Evolutionary conservation across 2,797 vertebrate genomes (phyloP).

Genomic region (Pelodytes ibericus): DNA sequence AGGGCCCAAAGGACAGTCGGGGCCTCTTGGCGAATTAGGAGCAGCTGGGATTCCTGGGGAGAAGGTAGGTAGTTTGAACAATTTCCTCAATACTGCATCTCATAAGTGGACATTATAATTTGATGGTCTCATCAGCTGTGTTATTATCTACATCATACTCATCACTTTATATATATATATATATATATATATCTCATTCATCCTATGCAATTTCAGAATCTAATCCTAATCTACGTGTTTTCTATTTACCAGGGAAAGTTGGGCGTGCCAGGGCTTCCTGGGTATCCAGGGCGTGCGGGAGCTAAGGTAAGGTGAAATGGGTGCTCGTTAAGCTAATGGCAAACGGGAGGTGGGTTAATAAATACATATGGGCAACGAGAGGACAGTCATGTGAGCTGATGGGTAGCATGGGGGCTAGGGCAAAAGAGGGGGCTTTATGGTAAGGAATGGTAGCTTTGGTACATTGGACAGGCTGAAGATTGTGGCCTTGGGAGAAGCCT

Average conservation of each 20-base stretch:
- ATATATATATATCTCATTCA: neutral
- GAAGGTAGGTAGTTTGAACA: conserved; percentile 63
- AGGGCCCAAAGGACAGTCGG: conserved; percentile 83
- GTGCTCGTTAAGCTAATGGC: too few species aligned
- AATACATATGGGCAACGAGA: too few species aligned
- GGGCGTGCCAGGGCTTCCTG: conserved; percentile 89
- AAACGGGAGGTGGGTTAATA: too few species aligned
- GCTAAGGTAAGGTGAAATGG: conserved; percentile 89
- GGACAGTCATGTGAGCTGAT: too few species aligned
- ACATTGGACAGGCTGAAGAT: too few species aligned
- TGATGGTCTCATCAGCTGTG: too few species aligned
- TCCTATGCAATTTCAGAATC: neutral
- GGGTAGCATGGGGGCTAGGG: too few species aligned
- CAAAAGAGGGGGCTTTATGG: neutral
- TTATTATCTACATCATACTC: too few species aligned
- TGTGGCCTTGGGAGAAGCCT: too few species aligned
- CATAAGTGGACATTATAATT: conserved; percentile 18
- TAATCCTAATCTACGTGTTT: neutral
- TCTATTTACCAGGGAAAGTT: conserved; percentile 81
- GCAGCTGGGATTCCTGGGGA: conserved; percentile 78
- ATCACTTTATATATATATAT: too few species aligned
- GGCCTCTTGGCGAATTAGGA: conserved; percentile 77
- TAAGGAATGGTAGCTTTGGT: neutral
- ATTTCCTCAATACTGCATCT: neutral
- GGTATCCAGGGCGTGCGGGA: conserved; percentile 89